A percentile compares a stretch with the other conserved stretches of the same genome.
These are phyloP conservation scores for Thalpophila matura DNA, from an alignment of 2,888 invertebrate species.

Conservation along the genomic window DNA sequence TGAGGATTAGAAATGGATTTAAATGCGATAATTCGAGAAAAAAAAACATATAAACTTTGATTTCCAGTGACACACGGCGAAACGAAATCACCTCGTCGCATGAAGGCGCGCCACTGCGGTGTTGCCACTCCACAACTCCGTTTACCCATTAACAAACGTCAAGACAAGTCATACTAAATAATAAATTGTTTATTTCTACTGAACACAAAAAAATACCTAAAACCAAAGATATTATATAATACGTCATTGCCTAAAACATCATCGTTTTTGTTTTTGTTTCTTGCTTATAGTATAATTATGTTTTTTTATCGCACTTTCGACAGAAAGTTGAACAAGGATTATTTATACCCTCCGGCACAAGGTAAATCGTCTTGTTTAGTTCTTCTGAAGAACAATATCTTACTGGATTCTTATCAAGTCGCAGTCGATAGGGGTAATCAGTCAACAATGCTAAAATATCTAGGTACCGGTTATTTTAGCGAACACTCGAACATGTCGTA, in stretches of 20 bases:
- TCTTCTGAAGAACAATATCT: slow-evolving; percentile 55
- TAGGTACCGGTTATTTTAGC: slow-evolving; percentile 63
- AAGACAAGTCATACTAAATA: slow-evolving; percentile 25
- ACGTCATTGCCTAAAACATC: slow-evolving; percentile 10
- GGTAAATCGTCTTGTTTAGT: slow-evolving; percentile 43
- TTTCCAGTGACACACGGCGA: slow-evolving; percentile 78
- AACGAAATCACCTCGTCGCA: slow-evolving; percentile 74
- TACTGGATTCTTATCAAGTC: slow-evolving; percentile 37
- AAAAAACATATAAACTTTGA: slow-evolving; percentile 85
- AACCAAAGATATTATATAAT: slow-evolving; percentile 20
- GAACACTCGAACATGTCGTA: slow-evolving; percentile 53
- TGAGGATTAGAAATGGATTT: slow-evolving; percentile 72
- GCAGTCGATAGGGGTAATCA: slow-evolving; percentile 49
- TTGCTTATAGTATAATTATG: background rate
- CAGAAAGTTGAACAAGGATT: slow-evolving; percentile 70
- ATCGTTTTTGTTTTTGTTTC: slow-evolving; percentile 20
- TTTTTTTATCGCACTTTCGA: slow-evolving; percentile 63
- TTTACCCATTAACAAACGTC: slow-evolving; percentile 64
- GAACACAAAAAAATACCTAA: slow-evolving; percentile 22
- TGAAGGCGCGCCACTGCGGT: slow-evolving; percentile 82
- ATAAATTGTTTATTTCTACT: slow-evolving; percentile 46
- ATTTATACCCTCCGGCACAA: slow-evolving; percentile 57
- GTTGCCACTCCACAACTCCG: slow-evolving; percentile 72
- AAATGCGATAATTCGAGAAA: slow-evolving; percentile 74
- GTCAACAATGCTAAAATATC: slow-evolving; percentile 64